Evolutionary conservation across 2,888 invertebrate species (phyloP).

Genomic region (Caenorhabditis sp.): DNA sequence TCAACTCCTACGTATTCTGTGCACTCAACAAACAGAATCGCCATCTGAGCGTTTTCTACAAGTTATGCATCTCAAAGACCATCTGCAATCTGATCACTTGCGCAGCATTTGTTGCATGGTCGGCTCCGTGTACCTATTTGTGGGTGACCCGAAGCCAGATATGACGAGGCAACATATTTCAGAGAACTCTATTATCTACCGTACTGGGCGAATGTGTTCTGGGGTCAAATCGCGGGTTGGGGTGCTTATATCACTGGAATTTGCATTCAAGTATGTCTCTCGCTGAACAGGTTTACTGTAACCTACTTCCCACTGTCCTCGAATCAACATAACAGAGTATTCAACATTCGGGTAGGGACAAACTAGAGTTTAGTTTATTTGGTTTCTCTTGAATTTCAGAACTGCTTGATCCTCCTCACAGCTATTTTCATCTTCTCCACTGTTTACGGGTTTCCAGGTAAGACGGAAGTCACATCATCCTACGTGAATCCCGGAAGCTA

Average conservation of each 20-base stretch:
- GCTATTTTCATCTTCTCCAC: constrained; percentile 12
- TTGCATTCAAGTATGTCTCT: constrained; percentile 41
- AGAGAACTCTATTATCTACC: constrained; percentile 44
- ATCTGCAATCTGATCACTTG: constrained; percentile 54
- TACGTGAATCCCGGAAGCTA: neutral
- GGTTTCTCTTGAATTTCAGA: constrained; percentile 28
- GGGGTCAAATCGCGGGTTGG: constrained; percentile 59
- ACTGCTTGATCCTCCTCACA: constrained; percentile 24
- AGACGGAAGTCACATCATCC: neutral
- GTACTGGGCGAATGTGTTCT: constrained; percentile 32
- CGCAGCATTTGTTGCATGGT: constrained; percentile 40
- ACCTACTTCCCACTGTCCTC: constrained; percentile 48
- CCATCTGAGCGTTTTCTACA: constrained; percentile 33
- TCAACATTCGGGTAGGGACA: constrained; percentile 18
- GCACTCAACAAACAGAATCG: constrained; percentile 23
- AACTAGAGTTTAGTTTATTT: neutral
- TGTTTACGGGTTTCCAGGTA: constrained; percentile 38
- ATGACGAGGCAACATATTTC: neutral
- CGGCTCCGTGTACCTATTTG: constrained; percentile 46
- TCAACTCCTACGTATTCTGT: constrained; percentile 34
- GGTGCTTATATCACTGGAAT: constrained; percentile 45
- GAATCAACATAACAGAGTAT: constrained; percentile 7
- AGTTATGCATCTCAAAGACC: constrained; percentile 55
- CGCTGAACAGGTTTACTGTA: constrained; percentile 43
- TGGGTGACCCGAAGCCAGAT: neutral